phyloP scores from a whole-genome alignment of 2,113 vertebrate species.

The Notothenia coriiceps region DNA sequence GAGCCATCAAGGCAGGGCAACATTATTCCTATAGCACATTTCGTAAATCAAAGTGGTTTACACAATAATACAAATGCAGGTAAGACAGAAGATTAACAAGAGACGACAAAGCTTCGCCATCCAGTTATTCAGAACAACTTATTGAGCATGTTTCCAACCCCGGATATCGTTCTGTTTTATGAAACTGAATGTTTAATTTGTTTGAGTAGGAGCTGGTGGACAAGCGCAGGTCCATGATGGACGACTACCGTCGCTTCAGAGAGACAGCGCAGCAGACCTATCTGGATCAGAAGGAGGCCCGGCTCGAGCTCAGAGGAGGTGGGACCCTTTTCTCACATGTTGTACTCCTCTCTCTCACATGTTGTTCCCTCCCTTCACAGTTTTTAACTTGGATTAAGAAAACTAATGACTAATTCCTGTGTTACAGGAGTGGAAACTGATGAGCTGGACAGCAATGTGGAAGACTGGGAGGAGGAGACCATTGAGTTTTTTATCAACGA shows the following conservation, averaged over 20 bases:
- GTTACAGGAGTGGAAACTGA: constrained; percentile 92
- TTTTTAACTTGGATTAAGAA: neutral
- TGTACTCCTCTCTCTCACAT: neutral
- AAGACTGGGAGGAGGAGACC: constrained; percentile 99
- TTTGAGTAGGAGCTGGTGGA: constrained; percentile 93
- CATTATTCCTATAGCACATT: too few relatives aligned
- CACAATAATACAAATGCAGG: too few relatives aligned
- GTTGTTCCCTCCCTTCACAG: neutral
- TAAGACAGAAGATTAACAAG: too few relatives aligned
- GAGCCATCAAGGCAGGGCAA: neutral
- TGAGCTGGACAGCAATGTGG: constrained; percentile 96
- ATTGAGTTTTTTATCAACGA: constrained; percentile 99
- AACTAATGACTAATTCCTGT: neutral
- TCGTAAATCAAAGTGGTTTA: too few relatives aligned
- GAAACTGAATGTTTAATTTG: neutral
- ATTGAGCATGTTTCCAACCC: neutral
- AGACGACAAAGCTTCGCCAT: too few relatives aligned
- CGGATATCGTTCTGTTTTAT: neutral
- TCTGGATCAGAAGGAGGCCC: constrained; percentile 89
- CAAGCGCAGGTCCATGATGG: constrained; percentile 95
- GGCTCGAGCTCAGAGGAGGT: constrained; percentile 96
- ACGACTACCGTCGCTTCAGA: constrained; percentile 93
- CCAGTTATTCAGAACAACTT: too few relatives aligned
- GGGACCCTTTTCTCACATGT: neutral
- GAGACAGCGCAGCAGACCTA: constrained; percentile 88